These are phyloP conservation scores for Marasmarcha lunaedactyla DNA, from an alignment of 2,888 invertebrate species.

Conservation along the genomic window DNA sequence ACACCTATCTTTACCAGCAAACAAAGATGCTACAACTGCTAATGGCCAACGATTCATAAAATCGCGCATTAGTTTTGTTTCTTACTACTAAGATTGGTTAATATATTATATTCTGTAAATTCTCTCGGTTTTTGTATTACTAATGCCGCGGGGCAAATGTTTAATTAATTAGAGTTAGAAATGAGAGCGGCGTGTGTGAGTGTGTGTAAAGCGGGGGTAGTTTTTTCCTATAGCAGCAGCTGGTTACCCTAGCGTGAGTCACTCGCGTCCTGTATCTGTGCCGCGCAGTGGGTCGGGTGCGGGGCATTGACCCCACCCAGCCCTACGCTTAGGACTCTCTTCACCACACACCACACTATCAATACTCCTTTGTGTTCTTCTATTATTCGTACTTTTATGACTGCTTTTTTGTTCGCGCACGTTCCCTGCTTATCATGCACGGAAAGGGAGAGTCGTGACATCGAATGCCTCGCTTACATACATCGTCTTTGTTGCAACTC, in stretches of 20 bases:
- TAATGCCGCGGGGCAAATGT: constrained; percentile 11
- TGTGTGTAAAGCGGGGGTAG: constrained; percentile 43
- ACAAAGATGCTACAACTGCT: too few species aligned
- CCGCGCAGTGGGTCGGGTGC: constrained; percentile 59
- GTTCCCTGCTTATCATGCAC: constrained; percentile 34
- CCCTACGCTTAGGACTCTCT: constrained; percentile 23
- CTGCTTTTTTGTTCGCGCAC: constrained; percentile 31
- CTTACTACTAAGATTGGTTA: too few species aligned
- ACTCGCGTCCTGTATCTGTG: constrained; percentile 59
- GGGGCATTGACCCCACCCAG: constrained; percentile 65
- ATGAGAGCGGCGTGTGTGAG: constrained; percentile 25
- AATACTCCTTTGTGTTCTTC: constrained; percentile 55
- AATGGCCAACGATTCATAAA: too few species aligned
- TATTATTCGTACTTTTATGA: constrained; percentile 51
- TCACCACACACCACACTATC: constrained; percentile 45
- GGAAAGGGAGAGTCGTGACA: constrained; percentile 25
- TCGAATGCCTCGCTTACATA: constrained; percentile 1
- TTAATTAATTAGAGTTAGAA: constrained; percentile 27
- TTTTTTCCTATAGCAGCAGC: constrained; percentile 65
- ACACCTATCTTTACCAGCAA: too few species aligned
- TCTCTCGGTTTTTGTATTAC: too few species aligned
- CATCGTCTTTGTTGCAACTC: background rate
- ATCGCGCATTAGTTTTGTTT: too few species aligned
- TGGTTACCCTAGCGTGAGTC: constrained; percentile 61
- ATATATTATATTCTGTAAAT: too few species aligned